phyloP scores from a whole-genome alignment of 2,797 vertebrate genomes.

The Pseudochaenichthys georgianus region DNA sequence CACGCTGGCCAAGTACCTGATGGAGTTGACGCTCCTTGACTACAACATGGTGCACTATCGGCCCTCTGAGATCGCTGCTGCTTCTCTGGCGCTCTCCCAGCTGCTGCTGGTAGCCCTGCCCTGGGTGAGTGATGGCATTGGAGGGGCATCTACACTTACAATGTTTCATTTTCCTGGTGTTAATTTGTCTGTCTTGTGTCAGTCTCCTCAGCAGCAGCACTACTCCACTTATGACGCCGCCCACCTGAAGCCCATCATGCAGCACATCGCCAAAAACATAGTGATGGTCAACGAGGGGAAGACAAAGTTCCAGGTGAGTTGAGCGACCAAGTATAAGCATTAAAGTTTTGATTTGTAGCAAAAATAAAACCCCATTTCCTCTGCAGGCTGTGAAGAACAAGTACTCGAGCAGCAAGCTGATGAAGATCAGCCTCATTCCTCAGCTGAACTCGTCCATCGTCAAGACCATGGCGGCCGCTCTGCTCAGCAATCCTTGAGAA shows the following conservation, averaged over 20 bases:
- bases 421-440: slow-evolving; percentile 89
- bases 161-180: accelerated
- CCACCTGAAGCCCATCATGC: slow-evolving; percentile 22
- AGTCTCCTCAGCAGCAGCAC: slow-evolving; percentile 16
- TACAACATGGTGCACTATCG: slow-evolving; percentile 93
- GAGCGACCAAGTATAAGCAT: accelerated
- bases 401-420: slow-evolving; percentile 89
- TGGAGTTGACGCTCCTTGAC: slow-evolving; percentile 93
- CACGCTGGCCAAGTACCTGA: slow-evolving; percentile 93
- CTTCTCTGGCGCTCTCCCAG: slow-evolving; percentile 90
- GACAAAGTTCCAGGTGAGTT: slow-evolving; percentile 17
- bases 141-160: background rate
- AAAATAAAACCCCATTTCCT: background rate
- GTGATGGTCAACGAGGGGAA: background rate
- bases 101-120: slow-evolving; percentile 85
- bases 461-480: slow-evolving; percentile 82
- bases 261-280: background rate
- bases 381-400: slow-evolving; percentile 92
- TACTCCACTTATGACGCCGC: slow-evolving; percentile 2
- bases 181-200: accelerated
- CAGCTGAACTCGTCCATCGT: slow-evolving; percentile 84
- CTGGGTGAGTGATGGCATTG: slow-evolving; percentile 86
- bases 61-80: slow-evolving; percentile 92
- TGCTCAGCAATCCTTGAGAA: slow-evolving; percentile 52
- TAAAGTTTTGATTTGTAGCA: background rate